Base-by-base conservation (phyloP, 2,113 vertebrate species). In the Galbula dea region DNA sequence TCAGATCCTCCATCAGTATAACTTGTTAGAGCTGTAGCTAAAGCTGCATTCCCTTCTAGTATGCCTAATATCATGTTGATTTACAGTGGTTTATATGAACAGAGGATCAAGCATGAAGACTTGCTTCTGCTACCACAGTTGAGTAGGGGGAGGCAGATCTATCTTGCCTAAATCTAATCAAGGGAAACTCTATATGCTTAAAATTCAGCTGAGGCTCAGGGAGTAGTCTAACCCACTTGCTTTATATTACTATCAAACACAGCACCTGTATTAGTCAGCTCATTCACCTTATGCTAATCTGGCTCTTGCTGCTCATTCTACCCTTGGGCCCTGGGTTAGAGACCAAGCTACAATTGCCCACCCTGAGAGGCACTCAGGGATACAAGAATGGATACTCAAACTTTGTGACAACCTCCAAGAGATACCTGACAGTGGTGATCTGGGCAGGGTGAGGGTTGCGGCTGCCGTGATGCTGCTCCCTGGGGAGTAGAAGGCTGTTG, bases 371-470 rank as follows among this genome's bases (percentile, higher is more conserved):
- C 29, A 32, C 15, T 10, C 15, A 3, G 10, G 11, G 19, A 16
- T 63, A 61, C 7, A 57, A n/a, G 9, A 2, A 23, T 20, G 69
- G 23, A 11, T 5, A 26, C 12, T 3, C 48, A 52, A 18, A 77
- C 9, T 48, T 43, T 30, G 6, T 4, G 6, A 24, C 3, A 12
- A 30, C 10, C 6, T 57, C 14, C 39, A 36, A 69, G 39, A 39
- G n/a, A 51, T 21, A 75, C 15, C 18, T 34, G 10, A 30, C 8
- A 46, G 29, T 0, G 2, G 5, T 0, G 0, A 22, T 52, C 43
- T 2, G 1, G 49, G 16, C 12, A 85, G 7, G 19, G 9, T 74
- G 14, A 1, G 4, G 10, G 23, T 3, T 55, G 54, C 9, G 10
- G 36, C 22, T 1, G 1, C 0, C 2, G 6, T 5, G 23, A n/a